These are phyloP conservation scores for Ceratothoa steindachneri DNA, from an alignment of 2,888 invertebrate genomes.

Conservation along the genomic window DNA sequence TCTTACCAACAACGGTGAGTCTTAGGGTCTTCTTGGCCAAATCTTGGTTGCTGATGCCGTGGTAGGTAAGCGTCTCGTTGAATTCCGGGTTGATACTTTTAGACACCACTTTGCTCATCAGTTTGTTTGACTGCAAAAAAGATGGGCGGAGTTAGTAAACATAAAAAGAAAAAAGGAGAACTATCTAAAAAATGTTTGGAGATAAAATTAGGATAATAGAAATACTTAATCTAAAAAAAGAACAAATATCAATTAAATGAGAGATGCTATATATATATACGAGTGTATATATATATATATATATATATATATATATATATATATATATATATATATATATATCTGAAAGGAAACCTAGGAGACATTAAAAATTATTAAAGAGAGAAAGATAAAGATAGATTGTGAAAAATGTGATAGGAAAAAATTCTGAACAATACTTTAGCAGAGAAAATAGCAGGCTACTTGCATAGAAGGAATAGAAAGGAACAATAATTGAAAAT, in stretches of 20 bases:
- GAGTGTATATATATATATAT: no score
- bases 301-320: no score
- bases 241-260: not conserved
- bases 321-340: no score
- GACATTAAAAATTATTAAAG: not conserved
- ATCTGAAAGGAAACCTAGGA: no score
- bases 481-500: no score
- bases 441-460: not conserved
- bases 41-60: slow-evolving; percentile 83
- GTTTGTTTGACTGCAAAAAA: slow-evolving; percentile 56
- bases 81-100: slow-evolving; percentile 92
- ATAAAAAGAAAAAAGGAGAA: not conserved
- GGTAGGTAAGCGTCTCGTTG: slow-evolving; percentile 86
- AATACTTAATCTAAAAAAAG: no score
- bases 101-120: slow-evolving; percentile 84
- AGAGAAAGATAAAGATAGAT: not conserved
- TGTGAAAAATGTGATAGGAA: not conserved
- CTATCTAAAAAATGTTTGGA: no score
- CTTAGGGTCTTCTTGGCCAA: slow-evolving; percentile 63
- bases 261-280: not conserved
- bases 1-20: slow-evolving; percentile 51
- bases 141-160: not conserved
- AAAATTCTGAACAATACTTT: not conserved
- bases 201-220: no score
- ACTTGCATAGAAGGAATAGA: not conserved